Percentiles rank a stretch among this genome's conserved stretches.
phyloP scores from a whole-genome alignment of 1,140 invertebrate genomes.

The Orussus abietinus region DNA sequence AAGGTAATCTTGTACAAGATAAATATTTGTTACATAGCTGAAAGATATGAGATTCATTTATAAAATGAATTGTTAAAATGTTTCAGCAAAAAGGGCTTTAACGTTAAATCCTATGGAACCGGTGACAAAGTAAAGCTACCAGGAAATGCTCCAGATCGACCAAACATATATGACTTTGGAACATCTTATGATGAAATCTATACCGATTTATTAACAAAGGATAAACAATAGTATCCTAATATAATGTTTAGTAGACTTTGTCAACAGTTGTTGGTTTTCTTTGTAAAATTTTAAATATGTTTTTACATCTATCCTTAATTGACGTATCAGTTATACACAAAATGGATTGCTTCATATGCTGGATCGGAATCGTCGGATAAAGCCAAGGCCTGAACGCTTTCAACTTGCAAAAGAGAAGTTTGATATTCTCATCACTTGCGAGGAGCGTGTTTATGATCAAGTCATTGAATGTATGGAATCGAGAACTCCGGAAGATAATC shows the following conservation, averaged over 20 bases:
- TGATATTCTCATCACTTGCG: constrained; percentile 95
- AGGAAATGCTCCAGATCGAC: constrained; percentile 88
- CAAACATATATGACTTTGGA: constrained; percentile 98
- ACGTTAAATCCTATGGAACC: constrained; percentile 94
- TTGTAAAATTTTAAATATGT: constrained; percentile 6
- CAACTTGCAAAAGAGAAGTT: constrained; percentile 88
- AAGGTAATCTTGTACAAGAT: no score
- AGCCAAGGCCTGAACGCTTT: constrained; percentile 91
- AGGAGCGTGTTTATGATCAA: constrained; percentile 99
- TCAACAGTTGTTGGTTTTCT: constrained; percentile 8
- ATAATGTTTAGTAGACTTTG: constrained; percentile 8
- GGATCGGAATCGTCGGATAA: constrained; percentile 95
- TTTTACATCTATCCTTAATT: constrained; percentile 11
- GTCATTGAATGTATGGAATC: constrained; percentile 74
- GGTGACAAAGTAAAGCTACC: constrained; percentile 97
- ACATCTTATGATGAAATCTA: constrained; percentile 96
- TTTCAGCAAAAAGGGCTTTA: constrained; percentile 91
- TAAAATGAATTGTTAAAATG: constrained; percentile 16
- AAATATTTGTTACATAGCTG: no score
- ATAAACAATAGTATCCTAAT: constrained; percentile 78
- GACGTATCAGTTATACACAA: constrained; percentile 81
- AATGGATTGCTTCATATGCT: constrained; percentile 98
- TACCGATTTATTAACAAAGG: constrained; percentile 85
- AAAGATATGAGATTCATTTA: background rate
- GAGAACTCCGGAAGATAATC: constrained; percentile 68